Evolutionary conservation across 2,888 invertebrate species (phyloP).

Genomic region (Xestia rhomboidea): DNA sequence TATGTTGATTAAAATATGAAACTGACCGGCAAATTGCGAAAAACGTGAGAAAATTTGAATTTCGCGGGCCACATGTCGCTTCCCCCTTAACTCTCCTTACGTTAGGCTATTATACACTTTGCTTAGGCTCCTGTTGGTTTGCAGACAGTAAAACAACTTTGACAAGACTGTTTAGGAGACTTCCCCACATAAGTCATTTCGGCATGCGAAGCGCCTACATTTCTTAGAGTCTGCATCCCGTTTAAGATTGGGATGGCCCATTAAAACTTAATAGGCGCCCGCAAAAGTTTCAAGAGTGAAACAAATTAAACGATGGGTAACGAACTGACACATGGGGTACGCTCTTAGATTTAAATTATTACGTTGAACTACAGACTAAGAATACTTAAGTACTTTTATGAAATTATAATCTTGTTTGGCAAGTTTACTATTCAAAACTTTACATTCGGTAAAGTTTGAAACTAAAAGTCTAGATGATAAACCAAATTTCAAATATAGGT

Average conservation of each 20-base stretch:
- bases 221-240: no score
- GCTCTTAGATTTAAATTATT: not conserved
- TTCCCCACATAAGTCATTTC: not conserved
- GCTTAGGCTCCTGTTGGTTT: not conserved
- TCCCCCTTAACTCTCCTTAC: not conserved
- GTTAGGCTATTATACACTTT: no score
- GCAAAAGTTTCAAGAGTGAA: slow-evolving; percentile 9
- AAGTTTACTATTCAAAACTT: not conserved
- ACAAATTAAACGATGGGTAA: slow-evolving; percentile 13
- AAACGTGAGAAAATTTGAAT: no score
- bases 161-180: not conserved
- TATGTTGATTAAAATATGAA: no score
- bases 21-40: no score
- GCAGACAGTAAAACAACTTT: not conserved
- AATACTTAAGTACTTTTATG: not conserved
- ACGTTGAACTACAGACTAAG: not conserved
- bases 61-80: no score
- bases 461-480: not conserved
- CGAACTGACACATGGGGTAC: slow-evolving; percentile 2
- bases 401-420: not conserved
- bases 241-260: not conserved
- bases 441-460: not conserved
- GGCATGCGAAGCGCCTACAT: slow-evolving; percentile 5
- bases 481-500: not conserved
- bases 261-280: slow-evolving; percentile 23